Conservation (phyloP, 2,113 vertebrate genomes). For the Cryptoleucopteryx plumbea region DNA sequence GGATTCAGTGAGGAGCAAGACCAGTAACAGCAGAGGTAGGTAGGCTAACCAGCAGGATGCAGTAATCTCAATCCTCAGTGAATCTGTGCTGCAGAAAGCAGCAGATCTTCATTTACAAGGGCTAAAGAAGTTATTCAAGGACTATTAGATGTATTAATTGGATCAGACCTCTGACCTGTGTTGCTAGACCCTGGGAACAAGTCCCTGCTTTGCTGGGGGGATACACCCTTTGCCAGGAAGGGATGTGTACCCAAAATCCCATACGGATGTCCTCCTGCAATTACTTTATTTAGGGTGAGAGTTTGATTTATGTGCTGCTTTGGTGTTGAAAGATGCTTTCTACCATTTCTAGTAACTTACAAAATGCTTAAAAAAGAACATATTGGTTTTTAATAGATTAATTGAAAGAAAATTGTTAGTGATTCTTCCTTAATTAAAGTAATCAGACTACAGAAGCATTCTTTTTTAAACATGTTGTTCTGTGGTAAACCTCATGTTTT, state of each 20-base stretch:
- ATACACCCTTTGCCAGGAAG: neutral
- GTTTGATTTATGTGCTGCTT: neutral
- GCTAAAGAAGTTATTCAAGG: neutral
- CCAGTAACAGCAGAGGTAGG: neutral
- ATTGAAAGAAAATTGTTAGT: neutral
- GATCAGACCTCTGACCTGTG: neutral
- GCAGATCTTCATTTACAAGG: neutral
- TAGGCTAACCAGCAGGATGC: neutral
- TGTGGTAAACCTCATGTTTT: neutral
- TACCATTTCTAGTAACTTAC: neutral
- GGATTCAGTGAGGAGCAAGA: neutral
- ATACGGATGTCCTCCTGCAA: fast-evolving
- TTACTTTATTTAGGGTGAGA: neutral
- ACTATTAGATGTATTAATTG: neutral
- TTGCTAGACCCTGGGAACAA: neutral
- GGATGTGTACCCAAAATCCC: neutral
- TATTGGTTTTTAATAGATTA: neutral
- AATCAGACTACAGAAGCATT: neutral
- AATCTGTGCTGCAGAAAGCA: neutral
- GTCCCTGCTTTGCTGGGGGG: neutral
- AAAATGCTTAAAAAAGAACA: neutral
- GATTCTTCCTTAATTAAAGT: neutral
- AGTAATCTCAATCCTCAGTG: neutral
- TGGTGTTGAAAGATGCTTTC: neutral
- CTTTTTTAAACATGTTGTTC: neutral